Evolutionary conservation across 2,797 vertebrate genomes (phyloP).

Genomic region (Acanthurus leucopareius): DNA sequence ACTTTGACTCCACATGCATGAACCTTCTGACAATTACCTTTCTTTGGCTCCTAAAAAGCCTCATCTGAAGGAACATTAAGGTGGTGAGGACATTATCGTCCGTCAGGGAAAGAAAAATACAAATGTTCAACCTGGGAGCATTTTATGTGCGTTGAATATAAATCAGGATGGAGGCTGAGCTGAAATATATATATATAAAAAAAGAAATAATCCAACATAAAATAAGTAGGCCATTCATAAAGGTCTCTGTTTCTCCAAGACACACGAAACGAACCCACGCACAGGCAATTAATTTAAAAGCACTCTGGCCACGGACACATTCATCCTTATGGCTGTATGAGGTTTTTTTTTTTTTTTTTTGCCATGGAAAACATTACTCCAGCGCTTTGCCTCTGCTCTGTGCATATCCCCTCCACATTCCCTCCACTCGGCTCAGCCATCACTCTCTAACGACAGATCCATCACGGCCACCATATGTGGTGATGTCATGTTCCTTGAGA

Average conservation of each 20-base stretch:
- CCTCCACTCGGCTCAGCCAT: conserved; percentile 58
- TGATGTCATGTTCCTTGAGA: conserved; percentile 81
- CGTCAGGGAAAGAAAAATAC: background rate
- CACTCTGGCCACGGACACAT: conserved; percentile 37
- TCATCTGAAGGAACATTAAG: background rate
- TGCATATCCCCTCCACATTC: conserved; percentile 47
- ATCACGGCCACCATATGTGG: conserved; percentile 79
- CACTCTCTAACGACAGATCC: conserved; percentile 78
- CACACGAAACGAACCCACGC: conserved; percentile 8
- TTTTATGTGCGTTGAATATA: conserved; percentile 12
- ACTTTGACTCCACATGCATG: too few relatives aligned
- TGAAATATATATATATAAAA: background rate
- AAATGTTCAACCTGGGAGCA: background rate
- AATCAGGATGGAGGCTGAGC: background rate
- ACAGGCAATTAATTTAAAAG: conserved; percentile 37
- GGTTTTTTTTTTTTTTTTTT: conserved; percentile 3
- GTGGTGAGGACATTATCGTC: background rate
- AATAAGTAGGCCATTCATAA: conserved; percentile 2
- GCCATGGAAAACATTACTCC: conserved; percentile 66
- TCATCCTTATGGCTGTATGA: conserved; percentile 35
- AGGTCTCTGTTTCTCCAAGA: background rate
- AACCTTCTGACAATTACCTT: background rate
- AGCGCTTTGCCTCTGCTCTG: conserved; percentile 24
- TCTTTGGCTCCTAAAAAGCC: background rate
- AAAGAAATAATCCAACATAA: background rate